Evolutionary conservation across 2,888 invertebrate genomes (phyloP), one percentile per base, ranked within the genome.

Genomic region (Liposcelis brunnea): DNA sequence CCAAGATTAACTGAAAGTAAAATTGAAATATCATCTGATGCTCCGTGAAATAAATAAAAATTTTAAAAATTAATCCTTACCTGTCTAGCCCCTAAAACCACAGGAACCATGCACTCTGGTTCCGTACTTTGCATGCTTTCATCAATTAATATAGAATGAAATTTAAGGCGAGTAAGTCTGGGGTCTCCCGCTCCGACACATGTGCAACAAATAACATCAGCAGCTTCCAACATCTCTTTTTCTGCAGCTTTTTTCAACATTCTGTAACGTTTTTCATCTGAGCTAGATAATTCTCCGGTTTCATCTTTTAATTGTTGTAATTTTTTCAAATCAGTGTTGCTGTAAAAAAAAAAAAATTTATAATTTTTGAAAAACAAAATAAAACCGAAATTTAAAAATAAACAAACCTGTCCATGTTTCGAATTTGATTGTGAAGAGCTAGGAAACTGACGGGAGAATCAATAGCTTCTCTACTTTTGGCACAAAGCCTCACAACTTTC

Each of bases 131-230:
- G 94, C 79, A 91, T 91, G 56, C 87, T 91, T 62, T 97, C 95
- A 60, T 97, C 95, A 51, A 97, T 95, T 10, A 97, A 72, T 54
- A 97, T 94, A 16, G 91, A 91, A 52, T 90, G 84, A 67, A 97
- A 97, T 58, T 94, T 87, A 59, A 97, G 77, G 45, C 90, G 74
- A 2, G 82, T 78, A n/a, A 98, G 68, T 15, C 98, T 69, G 0
- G 90, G 87, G 66, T 98, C 98, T 0, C 98, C 98, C 0, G 98
- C 95, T 10, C 95, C 95, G 0, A 98, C 97, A 61, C 98, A 98
- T 0, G 98, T 99, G 59, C 95, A 95, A 59, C 97, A 97, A 46
- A 99, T 93, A 0, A 98, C 98, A 63, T 99, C 98, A 1, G 98
- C 98, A 0, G 93, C 90, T 61, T 90, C 90, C 2, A 91, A 62